phyloP scores from a whole-genome alignment of 1,140 invertebrate species.

The Ephestia elutella region DNA sequence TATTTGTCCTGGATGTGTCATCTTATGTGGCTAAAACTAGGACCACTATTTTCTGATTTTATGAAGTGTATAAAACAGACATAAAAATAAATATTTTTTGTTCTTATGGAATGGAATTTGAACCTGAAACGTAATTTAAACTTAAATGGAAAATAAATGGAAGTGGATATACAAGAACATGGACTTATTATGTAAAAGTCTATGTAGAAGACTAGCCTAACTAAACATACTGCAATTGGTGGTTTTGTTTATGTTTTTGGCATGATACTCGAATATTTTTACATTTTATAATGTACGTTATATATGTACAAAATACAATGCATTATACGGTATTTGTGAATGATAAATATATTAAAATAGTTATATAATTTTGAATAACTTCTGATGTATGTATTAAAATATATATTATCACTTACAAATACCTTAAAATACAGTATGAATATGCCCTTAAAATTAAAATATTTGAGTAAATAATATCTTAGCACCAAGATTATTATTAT shows the following conservation, averaged over 20 bases:
- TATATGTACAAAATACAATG: neutral
- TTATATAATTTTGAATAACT: neutral
- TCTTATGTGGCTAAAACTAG: no score
- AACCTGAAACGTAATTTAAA: no score
- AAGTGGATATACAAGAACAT: no score
- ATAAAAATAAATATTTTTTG: no score
- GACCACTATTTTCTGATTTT: neutral
- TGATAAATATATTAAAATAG: neutral
- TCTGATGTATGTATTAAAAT: neutral
- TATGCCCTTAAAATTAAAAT: neutral
- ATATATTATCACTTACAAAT: neutral
- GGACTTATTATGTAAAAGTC: no score
- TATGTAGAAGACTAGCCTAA: conserved; percentile 48
- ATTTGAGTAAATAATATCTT: conserved; percentile 19
- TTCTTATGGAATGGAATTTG: no score
- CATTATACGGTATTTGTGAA: neutral
- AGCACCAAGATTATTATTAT: conserved; percentile 43
- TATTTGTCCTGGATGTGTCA: no score
- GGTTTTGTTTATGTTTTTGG: conserved; percentile 64
- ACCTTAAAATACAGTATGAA: neutral
- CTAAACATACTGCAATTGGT: conserved; percentile 52
- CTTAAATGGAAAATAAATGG: no score
- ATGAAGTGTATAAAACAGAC: no score
- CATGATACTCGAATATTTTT: conserved; percentile 48
- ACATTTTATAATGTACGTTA: conserved; percentile 23